Evolutionary conservation across 2,797 vertebrate species (phyloP).

Genomic region (Sebastes steindachneri): DNA sequence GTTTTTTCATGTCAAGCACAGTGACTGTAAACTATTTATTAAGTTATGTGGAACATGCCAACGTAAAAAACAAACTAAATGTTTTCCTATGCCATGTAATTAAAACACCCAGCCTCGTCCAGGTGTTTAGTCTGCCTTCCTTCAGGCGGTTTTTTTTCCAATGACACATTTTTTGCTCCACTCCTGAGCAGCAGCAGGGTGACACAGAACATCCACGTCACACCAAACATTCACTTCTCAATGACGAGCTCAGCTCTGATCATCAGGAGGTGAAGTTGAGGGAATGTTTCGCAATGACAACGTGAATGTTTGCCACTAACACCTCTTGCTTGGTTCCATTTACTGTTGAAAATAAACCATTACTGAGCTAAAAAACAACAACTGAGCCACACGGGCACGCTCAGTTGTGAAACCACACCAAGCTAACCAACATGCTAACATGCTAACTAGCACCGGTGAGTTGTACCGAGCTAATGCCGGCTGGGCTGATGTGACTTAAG

Average conservation of each 20-base stretch:
- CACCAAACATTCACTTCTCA: conserved; percentile 1
- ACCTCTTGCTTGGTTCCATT: rapidly evolving
- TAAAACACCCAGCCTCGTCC: neutral
- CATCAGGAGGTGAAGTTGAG: neutral
- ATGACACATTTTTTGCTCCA: conserved; percentile 20
- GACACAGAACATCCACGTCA: conserved; percentile 67
- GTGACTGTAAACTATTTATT: neutral
- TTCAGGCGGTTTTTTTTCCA: neutral
- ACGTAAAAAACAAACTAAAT: too few species aligned
- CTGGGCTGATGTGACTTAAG: neutral
- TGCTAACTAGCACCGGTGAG: neutral
- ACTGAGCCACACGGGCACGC: neutral
- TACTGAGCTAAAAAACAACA: neutral
- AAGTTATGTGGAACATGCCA: neutral
- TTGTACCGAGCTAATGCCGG: conserved; percentile 44
- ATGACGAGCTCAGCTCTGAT: neutral
- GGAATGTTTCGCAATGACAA: neutral
- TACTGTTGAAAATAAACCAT: neutral
- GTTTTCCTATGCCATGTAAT: neutral
- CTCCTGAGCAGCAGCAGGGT: neutral
- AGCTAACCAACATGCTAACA: conserved; percentile 30
- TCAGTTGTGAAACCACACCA: neutral
- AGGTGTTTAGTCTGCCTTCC: neutral
- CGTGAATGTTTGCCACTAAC: too few species aligned
- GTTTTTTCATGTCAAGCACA: neutral